Percentiles rank a stretch among this genome's conserved stretches.
These are phyloP conservation scores for Sebastes nivosus DNA, from an alignment of 2,797 vertebrate genomes.

Conservation along the genomic window DNA sequence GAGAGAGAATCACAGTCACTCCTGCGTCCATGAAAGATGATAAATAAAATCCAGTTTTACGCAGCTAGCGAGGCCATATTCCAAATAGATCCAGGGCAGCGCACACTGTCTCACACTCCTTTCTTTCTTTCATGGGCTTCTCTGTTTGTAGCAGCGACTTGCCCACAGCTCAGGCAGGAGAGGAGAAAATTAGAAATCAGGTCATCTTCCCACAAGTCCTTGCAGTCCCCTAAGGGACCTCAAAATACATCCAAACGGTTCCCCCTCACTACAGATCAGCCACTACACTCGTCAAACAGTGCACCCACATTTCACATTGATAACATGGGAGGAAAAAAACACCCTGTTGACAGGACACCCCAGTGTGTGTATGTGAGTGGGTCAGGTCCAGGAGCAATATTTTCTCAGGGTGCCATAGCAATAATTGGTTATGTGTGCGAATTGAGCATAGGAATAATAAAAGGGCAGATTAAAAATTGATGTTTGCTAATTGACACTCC, in stretches of 20 bases:
- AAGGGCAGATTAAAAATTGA: constrained; percentile 73
- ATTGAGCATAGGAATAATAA: constrained; percentile 51
- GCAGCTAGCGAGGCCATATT: constrained; percentile 9
- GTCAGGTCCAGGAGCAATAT: constrained; percentile 41
- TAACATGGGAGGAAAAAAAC: constrained; percentile 7
- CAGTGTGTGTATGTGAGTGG: constrained; percentile 9
- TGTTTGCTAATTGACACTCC: constrained; percentile 73
- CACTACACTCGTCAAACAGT: constrained; percentile 26
- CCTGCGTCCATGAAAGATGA: constrained; percentile 43
- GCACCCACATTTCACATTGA: constrained; percentile 27
- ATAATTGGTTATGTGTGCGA: constrained; percentile 59
- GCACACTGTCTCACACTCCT: constrained; percentile 19
- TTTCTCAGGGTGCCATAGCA: constrained; percentile 53
- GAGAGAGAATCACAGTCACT: constrained; percentile 15
- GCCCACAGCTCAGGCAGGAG: constrained; percentile 66
- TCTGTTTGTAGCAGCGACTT: constrained; percentile 57
- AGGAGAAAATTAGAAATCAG: constrained; percentile 80
- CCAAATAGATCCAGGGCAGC: constrained; percentile 13
- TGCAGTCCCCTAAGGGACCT: constrained; percentile 76
- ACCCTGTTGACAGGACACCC: constrained; percentile 24
- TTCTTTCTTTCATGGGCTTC: constrained; percentile 36
- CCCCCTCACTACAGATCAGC: constrained; percentile 62
- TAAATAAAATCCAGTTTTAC: constrained; percentile 46
- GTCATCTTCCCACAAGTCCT: constrained; percentile 83
- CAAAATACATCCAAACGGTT: constrained; percentile 72